Conservation (phyloP, 2,113 vertebrate genomes). For the Nothocercus julius region DNA sequence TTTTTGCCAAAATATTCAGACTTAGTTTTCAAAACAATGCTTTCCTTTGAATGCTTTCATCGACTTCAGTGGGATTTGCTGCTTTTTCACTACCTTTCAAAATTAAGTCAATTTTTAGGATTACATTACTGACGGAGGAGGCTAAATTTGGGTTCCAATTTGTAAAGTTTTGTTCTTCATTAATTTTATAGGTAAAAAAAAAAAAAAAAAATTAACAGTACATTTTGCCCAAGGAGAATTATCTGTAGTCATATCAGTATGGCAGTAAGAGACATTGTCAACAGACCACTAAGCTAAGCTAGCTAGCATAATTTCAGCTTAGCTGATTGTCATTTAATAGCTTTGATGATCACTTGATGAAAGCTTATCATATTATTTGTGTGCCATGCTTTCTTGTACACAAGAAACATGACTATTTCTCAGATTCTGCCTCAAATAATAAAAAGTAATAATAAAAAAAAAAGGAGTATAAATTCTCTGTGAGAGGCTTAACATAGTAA, state of each 20-base stretch:
- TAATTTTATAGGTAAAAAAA: neutral
- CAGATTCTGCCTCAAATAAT: neutral
- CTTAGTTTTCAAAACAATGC: neutral
- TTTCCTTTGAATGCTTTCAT: neutral
- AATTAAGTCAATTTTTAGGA: neutral
- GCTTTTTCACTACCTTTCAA: neutral
- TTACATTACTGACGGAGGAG: neutral
- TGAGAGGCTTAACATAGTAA: neutral
- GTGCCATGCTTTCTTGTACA: neutral
- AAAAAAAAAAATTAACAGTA: neutral
- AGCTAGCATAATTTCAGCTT: slow-evolving; percentile 19
- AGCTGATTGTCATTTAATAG: slow-evolving; percentile 15
- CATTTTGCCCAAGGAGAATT: neutral
- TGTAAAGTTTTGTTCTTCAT: neutral
- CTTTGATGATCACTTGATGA: slow-evolving; percentile 51
- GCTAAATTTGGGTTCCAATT: neutral
- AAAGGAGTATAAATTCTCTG: neutral
- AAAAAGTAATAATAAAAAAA: neutral
- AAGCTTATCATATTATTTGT: neutral
- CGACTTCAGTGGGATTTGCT: neutral
- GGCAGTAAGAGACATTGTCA: slow-evolving; percentile 38
- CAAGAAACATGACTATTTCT: neutral
- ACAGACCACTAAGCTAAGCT: slow-evolving; percentile 18
- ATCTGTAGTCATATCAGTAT: neutral
- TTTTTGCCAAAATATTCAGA: slow-evolving; percentile 23